Conservation (phyloP, 2,888 invertebrate genomes). For the Leptinotarsa peninsularis region DNA sequence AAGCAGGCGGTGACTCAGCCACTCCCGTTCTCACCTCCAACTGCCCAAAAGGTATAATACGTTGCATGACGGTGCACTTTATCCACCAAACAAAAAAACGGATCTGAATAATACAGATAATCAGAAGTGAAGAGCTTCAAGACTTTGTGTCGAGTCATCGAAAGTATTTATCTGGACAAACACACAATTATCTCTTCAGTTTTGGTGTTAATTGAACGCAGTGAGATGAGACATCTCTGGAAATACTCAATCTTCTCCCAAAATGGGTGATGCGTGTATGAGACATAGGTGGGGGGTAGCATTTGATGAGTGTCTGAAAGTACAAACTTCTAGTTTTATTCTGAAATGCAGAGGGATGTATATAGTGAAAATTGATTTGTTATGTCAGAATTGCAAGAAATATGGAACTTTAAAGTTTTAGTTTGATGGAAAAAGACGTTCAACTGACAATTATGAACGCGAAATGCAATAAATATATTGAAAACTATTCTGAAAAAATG, state of each 20-base stretch:
- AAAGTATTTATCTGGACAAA: constrained; percentile 45
- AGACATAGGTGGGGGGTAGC: background rate
- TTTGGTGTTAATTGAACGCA: constrained; percentile 22
- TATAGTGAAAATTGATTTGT: no score
- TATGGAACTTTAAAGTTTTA: no score
- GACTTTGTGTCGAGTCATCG: constrained; percentile 41
- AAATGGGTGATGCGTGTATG: background rate
- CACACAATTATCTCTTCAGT: constrained; percentile 35
- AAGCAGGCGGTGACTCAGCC: background rate
- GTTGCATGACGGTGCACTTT: constrained; percentile 18
- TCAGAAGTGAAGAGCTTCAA: constrained; percentile 24
- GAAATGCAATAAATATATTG: no score
- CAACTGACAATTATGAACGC: no score
- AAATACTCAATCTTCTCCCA: constrained; percentile 7
- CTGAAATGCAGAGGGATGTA: no score
- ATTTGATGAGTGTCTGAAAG: no score
- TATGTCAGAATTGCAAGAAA: no score
- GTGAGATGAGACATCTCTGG: constrained; percentile 11
- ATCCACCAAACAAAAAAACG: constrained; percentile 11
- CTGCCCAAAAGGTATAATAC: constrained; percentile 14
- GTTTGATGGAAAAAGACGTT: no score
- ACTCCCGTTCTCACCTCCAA: background rate
- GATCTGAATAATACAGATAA: constrained; percentile 21
- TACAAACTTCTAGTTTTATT: no score
- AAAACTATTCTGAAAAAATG: no score